phyloP scores from a whole-genome alignment of 1,140 invertebrate species.

The Temnothorax curvispinosus region DNA sequence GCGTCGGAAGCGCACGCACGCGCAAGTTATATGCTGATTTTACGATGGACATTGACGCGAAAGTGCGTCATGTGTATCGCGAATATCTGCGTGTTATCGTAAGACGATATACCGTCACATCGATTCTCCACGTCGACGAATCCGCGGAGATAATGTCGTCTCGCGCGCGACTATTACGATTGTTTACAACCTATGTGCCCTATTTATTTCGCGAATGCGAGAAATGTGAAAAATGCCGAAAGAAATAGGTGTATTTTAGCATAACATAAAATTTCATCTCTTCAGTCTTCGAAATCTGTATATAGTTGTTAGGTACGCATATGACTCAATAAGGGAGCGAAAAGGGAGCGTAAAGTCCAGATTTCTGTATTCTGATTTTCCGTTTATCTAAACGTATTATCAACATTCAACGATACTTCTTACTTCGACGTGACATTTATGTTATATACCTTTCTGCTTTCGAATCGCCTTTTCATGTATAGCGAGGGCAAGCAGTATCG shows the following conservation, averaged over 20 bases:
- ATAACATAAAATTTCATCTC: not conserved
- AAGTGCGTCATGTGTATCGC: not conserved
- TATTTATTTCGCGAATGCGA: not conserved
- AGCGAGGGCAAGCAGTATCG: not conserved
- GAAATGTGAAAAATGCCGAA: not conserved
- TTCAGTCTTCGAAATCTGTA: not conserved
- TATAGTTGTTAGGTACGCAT: not conserved
- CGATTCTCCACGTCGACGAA: not conserved
- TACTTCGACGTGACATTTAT: not conserved
- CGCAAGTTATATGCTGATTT: slow-evolving; percentile 34
- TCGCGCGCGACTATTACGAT: not conserved
- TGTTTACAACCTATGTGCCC: not conserved
- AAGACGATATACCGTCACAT: not conserved
- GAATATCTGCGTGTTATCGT: slow-evolving; percentile 14
- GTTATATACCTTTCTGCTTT: not conserved
- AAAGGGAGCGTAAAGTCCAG: not conserved
- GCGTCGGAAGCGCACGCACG: not conserved
- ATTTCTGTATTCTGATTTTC: slow-evolving; percentile 7
- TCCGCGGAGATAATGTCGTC: not conserved
- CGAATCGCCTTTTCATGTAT: not conserved
- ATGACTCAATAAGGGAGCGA: not conserved
- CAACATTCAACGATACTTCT: not conserved
- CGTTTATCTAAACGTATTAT: slow-evolving; percentile 15
- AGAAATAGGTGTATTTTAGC: not conserved
- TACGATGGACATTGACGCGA: not conserved